phyloP scores from a whole-genome alignment of 2,113 vertebrate genomes.

The Phoenicopterus ruber region DNA sequence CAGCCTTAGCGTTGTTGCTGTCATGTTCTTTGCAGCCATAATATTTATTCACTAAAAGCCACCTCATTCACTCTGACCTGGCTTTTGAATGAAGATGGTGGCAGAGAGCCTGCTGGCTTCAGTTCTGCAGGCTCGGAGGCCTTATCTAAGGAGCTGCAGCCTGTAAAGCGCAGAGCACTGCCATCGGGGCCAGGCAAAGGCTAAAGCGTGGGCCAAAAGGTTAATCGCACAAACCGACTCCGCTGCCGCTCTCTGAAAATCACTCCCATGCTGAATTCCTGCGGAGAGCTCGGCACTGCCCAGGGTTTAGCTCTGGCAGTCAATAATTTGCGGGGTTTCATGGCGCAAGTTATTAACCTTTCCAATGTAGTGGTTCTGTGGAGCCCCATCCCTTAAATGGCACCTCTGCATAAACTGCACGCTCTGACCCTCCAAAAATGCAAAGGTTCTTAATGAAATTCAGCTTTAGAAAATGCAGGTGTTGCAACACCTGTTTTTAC shows the following conservation, averaged over 20 bases:
- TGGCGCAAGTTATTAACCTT: background rate
- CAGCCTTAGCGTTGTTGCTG: background rate
- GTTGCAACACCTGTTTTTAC: slow-evolving; percentile 65
- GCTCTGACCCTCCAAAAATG: background rate
- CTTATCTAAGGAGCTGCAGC: background rate
- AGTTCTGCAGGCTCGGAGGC: background rate
- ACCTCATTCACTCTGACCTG: background rate
- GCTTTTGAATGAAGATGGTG: background rate
- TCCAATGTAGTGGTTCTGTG: background rate
- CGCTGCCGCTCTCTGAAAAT: background rate
- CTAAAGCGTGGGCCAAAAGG: background rate
- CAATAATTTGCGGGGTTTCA: background rate
- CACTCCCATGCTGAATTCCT: background rate
- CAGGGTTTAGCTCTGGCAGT: background rate
- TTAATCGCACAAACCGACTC: background rate
- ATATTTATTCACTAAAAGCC: background rate
- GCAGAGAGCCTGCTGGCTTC: background rate
- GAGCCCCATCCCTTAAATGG: background rate
- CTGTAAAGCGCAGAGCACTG: background rate
- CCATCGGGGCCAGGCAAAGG: background rate
- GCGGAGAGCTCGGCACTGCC: background rate
- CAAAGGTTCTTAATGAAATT: background rate
- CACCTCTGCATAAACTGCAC: background rate
- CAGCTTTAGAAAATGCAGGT: slow-evolving; percentile 67
- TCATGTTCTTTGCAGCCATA: background rate